phyloP scores from a whole-genome alignment of 2,888 invertebrate genomes.

The Athripsodes cinereus region DNA sequence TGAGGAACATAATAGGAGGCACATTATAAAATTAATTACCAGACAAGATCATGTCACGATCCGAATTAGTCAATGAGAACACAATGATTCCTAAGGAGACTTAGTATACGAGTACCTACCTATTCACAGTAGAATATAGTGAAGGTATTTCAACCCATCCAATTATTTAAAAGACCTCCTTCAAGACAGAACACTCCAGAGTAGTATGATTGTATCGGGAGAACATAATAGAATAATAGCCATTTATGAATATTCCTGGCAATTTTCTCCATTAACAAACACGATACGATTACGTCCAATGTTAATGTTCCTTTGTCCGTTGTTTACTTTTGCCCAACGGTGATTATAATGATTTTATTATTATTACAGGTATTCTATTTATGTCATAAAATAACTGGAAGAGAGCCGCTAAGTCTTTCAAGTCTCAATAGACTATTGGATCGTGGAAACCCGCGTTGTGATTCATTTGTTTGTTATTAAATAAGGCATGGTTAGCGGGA shows the following conservation, averaged over 20 bases:
- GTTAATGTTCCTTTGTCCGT: conserved; percentile 23
- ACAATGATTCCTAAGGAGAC: no score
- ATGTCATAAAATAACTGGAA: conserved; percentile 11
- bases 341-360: conserved; percentile 1
- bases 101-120: no score
- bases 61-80: no score
- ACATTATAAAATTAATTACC: no score
- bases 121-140: no score
- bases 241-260: conserved; percentile 15
- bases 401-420: neutral
- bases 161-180: neutral
- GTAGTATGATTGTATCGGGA: neutral
- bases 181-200: neutral
- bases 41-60: no score
- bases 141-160: neutral
- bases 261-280: conserved; percentile 15
- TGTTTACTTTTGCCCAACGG: conserved; percentile 10
- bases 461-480: no score
- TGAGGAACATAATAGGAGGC: no score
- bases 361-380: conserved; percentile 4
- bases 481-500: no score
- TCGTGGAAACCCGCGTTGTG: no score
- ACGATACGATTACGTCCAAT: conserved; percentile 13
- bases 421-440: no score
- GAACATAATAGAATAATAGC: conserved; percentile 8